Base-by-base conservation (phyloP, 2,797 vertebrate species). In the Sebastiscus albofasciatus region DNA sequence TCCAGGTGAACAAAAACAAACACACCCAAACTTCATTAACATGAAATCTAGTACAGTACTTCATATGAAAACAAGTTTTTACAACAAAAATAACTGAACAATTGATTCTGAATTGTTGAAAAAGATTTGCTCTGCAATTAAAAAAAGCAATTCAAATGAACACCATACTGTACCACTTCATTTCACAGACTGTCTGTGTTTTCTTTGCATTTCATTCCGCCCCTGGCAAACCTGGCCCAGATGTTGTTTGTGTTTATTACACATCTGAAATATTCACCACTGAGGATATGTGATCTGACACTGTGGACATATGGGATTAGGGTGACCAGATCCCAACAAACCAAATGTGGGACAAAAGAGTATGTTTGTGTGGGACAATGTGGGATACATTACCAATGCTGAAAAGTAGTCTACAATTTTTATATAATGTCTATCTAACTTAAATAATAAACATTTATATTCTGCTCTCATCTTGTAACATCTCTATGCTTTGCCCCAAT, bases 241-340 rank as follows among this genome's bases (percentile, higher is more conserved):
- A 20, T 55, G 26, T 20, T 55, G 1, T 67, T 46, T 58, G 61
- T 52, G 29, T 46, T 60, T 49, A 18, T 60, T 12, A 56, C n/a
- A 55, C 12, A 11, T 16, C 24, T 60, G 52, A 92, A 91, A 90
- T 86, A 92, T 90, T 93, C 70, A 90, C 66, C 16, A 66, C 6
- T 55, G 60, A 24, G 80, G 18, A 59, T 66, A 83, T 58, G 29
- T 49, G 76, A 88, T 81, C 75, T 56, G 49, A 60, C 58, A 69
- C n/a, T 27, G 4, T 22, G 31, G 24, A 42, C 22, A 61, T 56
- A 72, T 64, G 14, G 31, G 24, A 39, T 8, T 64, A 42, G 39
- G 14, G 13, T 42, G 39, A 42, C 5, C 39, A 42, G 39, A 42
- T 39, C 13, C 36, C 39, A 42, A 42, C 14, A 42, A 42, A 42